Base-by-base conservation (phyloP, 2,797 vertebrate genomes). In the Hippopotamyrus pictus region DNA sequence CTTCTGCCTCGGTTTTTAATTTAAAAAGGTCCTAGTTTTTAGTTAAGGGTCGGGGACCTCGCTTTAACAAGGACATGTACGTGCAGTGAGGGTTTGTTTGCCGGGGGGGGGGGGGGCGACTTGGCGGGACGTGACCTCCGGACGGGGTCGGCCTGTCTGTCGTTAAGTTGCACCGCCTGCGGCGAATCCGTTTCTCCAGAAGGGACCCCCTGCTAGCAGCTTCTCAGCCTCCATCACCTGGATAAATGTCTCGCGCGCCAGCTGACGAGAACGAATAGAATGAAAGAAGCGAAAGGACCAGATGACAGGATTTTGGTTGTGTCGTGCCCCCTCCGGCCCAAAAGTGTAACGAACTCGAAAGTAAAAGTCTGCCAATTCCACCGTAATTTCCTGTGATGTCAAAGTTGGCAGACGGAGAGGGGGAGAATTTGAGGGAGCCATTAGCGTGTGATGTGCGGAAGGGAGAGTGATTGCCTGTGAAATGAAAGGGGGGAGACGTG, bases 341-440 rank as follows among this genome's bases (percentile, higher is more conserved):
- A 93, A 94, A 95, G 93, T 93, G 92, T 93, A 94, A 95, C 94
- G 92, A 93, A 95, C 93, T 91, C 94, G 94, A 95, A 95, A 95
- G 92, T 90, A 89, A 92, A 90, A 92, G 91, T 90, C 93, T 88
- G 93, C 93, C 95, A 96, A 95, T 95, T 96, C 93, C 93, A 94
- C 92, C 92, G 92, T 96, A 95, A 96, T 96, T 96, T 96, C 95
- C 95, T 95, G 95, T 95, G 95, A 96, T 96, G 95, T 95, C 95
- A 96, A 94, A 95, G 95, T 95, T 95, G 95, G 94, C 95, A 95
- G 95, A 94, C 92, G 33, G 92, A 94, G 94, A 95, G 94, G 94
- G 94, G 95, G 95, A 94, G 93, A 95, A 95, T 95, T 95, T 95
- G 96, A 94, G 95, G 94, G 94, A 95, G 95, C 95, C 94, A 96